Evolutionary conservation across 2,797 vertebrate genomes (phyloP), one percentile per base, ranked within the genome.

Genomic region (Onychomys leucogaster): DNA sequence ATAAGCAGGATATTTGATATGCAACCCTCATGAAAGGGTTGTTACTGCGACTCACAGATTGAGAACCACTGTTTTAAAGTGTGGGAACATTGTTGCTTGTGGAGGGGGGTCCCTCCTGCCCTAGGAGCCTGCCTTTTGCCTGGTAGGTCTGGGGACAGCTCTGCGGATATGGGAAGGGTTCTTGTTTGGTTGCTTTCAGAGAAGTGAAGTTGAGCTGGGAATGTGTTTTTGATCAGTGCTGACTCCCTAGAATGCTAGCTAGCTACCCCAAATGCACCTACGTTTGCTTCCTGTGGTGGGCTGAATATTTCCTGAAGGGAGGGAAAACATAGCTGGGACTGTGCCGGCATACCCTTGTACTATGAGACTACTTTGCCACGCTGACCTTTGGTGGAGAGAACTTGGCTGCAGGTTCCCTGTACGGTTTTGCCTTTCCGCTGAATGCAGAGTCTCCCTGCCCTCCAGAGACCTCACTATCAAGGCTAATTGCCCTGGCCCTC

Each of bases 401-500:
- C 21, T 3, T 21, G 13, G 41, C 16, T 0, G 27, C 25, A 59
- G 49, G 29, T 32, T 52, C 23, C 29, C 76, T 29, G 73, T 25
- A 29, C 1, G 11, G n/a, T 75, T 93, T 61, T n/a, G 83, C 29
- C 11, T 88, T 88, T 71, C 14, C 0, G 1, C 75, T 52, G 43
- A 73, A 27, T 12, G 12, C 55, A 57, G 49, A 19, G 16, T 17
- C 63, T 55, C 29, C 17, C 34, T 29, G 46, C 32, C 19, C 46
- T 57, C 27, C 37, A 55, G 76, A 90, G 76, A 80, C 92, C 94
- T 87, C 19, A 41, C 29, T 49, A 43, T 91, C 78, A 91, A 73
- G 94, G 1, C 0, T 93, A 95, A 94, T 94, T 90, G 90, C 29
- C 55, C 49, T 10, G 10, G 88, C 49, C 92, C 92, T 84, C 93